A percentile compares a stretch with the other conserved stretches of the same genome.
phyloP scores from a whole-genome alignment of 2,888 invertebrate species.

The Caenorhabditis imperialis region DNA sequence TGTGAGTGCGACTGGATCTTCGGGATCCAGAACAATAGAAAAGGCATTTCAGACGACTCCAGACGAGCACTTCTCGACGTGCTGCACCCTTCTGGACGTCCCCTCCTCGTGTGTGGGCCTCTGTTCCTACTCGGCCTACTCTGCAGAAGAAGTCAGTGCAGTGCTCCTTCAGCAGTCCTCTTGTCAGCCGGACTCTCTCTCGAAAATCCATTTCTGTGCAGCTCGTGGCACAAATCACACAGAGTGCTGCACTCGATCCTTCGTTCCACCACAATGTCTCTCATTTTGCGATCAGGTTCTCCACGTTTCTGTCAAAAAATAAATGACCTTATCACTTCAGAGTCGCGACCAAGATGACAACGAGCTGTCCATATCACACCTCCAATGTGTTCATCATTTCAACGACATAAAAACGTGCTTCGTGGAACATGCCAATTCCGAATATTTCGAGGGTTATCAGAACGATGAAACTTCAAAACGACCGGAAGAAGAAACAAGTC shows the following conservation, averaged over 20 bases:
- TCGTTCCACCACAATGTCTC: slow-evolving; percentile 45
- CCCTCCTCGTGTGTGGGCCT: slow-evolving; percentile 30
- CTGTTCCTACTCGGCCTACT: slow-evolving; percentile 54
- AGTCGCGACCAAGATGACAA: slow-evolving; percentile 33
- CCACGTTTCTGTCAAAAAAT: not conserved
- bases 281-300: slow-evolving; percentile 61
- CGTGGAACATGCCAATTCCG: slow-evolving; percentile 53
- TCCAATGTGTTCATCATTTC: slow-evolving; percentile 59
- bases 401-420: slow-evolving; percentile 63
- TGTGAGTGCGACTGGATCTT: not conserved
- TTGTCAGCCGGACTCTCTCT: slow-evolving; percentile 49
- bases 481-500: slow-evolving; percentile 11
- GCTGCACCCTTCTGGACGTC: slow-evolving; percentile 58
- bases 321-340: slow-evolving; percentile 40
- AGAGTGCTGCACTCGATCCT: slow-evolving; percentile 47
- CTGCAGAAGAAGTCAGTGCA: slow-evolving; percentile 49
- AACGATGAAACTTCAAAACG: not conserved
- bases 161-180: slow-evolving; percentile 38
- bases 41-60: slow-evolving; percentile 55
- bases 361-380: slow-evolving; percentile 48
- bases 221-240: slow-evolving; percentile 61
- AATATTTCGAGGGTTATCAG: slow-evolving; percentile 54
- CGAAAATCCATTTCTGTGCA: slow-evolving; percentile 62
- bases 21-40: not conserved
- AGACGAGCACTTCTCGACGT: slow-evolving; percentile 59